Evolutionary conservation across 2,797 vertebrate species (phyloP).

Genomic region (Scyliorhinus canicula): DNA sequence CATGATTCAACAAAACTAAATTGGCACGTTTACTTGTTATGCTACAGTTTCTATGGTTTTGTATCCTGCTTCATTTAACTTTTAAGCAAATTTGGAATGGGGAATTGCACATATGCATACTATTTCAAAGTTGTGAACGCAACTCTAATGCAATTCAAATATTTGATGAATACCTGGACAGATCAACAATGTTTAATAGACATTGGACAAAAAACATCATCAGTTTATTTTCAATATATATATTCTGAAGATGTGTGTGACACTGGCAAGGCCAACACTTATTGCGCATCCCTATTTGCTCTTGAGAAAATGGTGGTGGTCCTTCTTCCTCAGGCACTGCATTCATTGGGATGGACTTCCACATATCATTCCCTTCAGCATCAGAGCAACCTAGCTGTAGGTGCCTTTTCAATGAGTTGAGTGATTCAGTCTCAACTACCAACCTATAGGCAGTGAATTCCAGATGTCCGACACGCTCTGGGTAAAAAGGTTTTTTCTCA

Average conservation of each 20-base stretch:
- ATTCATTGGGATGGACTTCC: background rate
- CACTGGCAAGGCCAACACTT: no score
- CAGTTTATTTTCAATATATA: background rate
- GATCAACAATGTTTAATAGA: background rate
- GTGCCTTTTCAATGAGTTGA: no score
- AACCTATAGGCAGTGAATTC: no score
- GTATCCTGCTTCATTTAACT: background rate
- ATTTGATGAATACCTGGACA: background rate
- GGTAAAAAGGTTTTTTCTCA: no score
- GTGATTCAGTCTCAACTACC: no score
- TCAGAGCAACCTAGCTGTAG: background rate
- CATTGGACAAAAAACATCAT: background rate
- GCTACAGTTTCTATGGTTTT: background rate
- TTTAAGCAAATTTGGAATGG: background rate
- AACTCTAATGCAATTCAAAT: background rate
- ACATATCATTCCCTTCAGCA: background rate
- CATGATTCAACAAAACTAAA: constrained; percentile 11
- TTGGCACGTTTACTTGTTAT: background rate
- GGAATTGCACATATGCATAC: background rate
- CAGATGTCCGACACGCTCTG: no score
- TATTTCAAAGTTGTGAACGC: background rate
- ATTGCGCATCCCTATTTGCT: no score
- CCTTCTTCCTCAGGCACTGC: background rate
- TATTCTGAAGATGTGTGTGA: background rate
- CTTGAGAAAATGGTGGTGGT: background rate